Conservation (phyloP, 1,140 invertebrate species). For the Ooceraea biroi region DNA sequence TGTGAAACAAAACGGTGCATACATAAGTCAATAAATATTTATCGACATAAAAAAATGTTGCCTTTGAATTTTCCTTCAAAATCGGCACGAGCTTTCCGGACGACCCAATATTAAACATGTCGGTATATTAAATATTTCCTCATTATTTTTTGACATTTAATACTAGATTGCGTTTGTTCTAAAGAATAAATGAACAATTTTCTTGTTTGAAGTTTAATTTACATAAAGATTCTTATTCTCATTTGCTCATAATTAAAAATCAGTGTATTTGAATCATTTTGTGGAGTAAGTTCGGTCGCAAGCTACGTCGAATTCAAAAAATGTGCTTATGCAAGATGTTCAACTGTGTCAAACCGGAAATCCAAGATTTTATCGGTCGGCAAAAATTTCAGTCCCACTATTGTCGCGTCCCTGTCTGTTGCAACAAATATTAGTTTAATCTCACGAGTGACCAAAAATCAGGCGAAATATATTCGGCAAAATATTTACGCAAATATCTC, state of each 20-base stretch:
- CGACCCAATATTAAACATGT: too few species aligned
- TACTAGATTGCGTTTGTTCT: neutral
- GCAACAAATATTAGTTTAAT: conserved; percentile 18
- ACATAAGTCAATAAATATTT: too few species aligned
- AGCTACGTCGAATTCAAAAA: neutral
- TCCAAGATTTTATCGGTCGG: neutral
- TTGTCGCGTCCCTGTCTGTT: neutral
- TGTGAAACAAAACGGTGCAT: too few species aligned
- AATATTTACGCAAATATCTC: neutral
- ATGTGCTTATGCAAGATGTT: neutral
- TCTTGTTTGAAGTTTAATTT: neutral
- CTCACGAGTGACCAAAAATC: neutral
- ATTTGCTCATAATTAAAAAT: neutral
- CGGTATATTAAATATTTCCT: too few species aligned
- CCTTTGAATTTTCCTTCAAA: too few species aligned
- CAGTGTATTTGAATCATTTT: neutral
- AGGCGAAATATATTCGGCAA: conserved; percentile 8
- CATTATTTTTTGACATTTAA: neutral
- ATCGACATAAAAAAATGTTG: too few species aligned
- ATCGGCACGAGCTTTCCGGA: too few species aligned
- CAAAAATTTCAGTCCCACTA: neutral
- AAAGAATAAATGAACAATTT: neutral
- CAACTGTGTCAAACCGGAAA: neutral
- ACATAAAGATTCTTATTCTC: neutral
- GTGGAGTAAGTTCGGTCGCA: neutral